Evolutionary conservation across 2,797 vertebrate genomes (phyloP), one percentile per base, ranked within the genome.

Genomic region (Spondyliosoma cantharus): DNA sequence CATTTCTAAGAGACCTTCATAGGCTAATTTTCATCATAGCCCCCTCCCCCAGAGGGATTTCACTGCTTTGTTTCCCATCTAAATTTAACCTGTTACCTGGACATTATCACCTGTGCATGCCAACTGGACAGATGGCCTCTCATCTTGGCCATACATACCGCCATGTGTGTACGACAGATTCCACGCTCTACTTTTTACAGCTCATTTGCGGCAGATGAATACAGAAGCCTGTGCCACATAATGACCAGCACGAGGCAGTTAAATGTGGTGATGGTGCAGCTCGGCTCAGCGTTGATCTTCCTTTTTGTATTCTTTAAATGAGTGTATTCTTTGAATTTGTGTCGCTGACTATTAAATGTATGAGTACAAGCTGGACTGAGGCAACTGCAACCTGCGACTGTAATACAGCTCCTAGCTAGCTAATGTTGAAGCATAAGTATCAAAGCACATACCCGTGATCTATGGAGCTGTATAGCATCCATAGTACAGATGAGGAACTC

Each of bases 91-190:
- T 37, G 48, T 80, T 84, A 80, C 78, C 81, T 81, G 56, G 74
- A 83, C 22, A 60, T 37, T 37, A 37, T 82, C 78, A 80, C 83
- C 74, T 87, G 72, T 80, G 71, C 71, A 80, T 69, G 83, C 68
- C 82, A 89, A 63, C 52, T 61, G 72, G 63, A 90, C 86, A 87
- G 80, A 87, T 84, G 82, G 76, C 43, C 73, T 86, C 49, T 77
- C 45, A 73, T 76, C 54, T 78, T 62, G 49, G 52, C 72, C 50
- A 37, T 62, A 46, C 37, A 37, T 46, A 29, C 43, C 66, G 24
- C 27, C 50, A 42, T 58, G 15, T 75, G 56, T 70, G 56, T 57
- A 11, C 37, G 29, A 69, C 19, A 74, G 56, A 43, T 29, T 32
- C 2, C 49, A 46, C 56, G 24, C 32, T 37, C 37, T 45, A 19